phyloP scores from a whole-genome alignment of 1,140 invertebrate genomes.

The Euwallacea fornicatus region DNA sequence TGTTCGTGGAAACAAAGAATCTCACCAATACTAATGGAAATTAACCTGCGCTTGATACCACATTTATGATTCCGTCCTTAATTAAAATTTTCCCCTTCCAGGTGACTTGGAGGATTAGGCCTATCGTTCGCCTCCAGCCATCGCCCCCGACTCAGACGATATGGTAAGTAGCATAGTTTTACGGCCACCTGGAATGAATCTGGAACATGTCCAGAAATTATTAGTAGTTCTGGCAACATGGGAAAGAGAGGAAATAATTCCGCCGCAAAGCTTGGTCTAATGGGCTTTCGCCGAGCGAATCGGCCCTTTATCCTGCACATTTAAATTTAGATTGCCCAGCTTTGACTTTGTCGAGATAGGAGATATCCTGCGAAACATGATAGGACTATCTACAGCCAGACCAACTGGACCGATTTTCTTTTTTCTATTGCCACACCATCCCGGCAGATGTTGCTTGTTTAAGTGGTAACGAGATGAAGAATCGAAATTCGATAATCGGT shows the following conservation, averaged over 20 bases:
- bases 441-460: constrained; percentile 7
- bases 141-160: constrained; percentile 54
- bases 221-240: constrained; percentile 3
- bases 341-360: constrained; percentile 30
- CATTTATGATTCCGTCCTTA: too few relatives aligned
- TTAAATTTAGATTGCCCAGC: constrained; percentile 40
- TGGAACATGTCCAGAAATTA: too few relatives aligned
- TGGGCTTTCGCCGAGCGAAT: constrained; percentile 14
- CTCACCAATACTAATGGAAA: too few relatives aligned
- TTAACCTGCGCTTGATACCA: too few relatives aligned
- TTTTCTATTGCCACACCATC: constrained; percentile 17
- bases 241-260: constrained; percentile 10
- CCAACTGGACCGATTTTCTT: constrained; percentile 20
- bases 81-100: constrained; percentile 33
- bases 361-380: constrained; percentile 26
- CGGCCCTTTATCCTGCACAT: constrained; percentile 34
- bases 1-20: too few relatives aligned
- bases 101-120: constrained; percentile 53
- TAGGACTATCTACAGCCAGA: constrained; percentile 20
- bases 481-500: too few relatives aligned
- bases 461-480: not conserved
- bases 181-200: too few relatives aligned
- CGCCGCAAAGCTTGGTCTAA: constrained; percentile 25
- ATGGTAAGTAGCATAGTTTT: constrained; percentile 49
- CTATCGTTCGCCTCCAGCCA: constrained; percentile 52